Percentiles rank a stretch among this genome's conserved stretches.
Evolutionary conservation across 2,888 invertebrate species (phyloP).

Genomic region (Helobdella robusta): DNA sequence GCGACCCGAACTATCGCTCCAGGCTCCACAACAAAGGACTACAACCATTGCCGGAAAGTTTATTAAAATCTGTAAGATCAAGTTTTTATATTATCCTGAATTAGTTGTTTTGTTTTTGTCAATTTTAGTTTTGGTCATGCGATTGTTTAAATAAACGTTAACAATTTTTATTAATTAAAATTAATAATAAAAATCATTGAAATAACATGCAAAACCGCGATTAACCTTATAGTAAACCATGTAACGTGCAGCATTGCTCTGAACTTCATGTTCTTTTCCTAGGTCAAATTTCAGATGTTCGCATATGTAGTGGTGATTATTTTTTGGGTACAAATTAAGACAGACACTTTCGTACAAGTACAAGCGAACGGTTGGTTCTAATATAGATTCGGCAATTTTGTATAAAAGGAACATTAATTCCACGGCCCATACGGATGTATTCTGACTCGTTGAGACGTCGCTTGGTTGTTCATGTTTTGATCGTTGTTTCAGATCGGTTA

Average conservation of each 20-base stretch:
- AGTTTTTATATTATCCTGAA: no score
- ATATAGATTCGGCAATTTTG: conserved; percentile 46
- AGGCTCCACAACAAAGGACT: conserved; percentile 47
- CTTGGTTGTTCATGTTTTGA: no score
- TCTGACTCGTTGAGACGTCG: no score
- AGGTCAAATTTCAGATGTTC: conserved; percentile 27
- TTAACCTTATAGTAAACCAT: conserved; percentile 42
- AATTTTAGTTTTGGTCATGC: no score
- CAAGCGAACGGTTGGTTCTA: conserved; percentile 46
- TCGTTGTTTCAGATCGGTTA: no score
- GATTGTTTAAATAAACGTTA: no score
- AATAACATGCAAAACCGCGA: no score
- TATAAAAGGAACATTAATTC: conserved; percentile 47
- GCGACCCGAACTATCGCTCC: conserved; percentile 46
- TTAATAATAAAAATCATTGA: no score
- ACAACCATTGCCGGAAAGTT: conserved; percentile 46
- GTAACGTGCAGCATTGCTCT: conserved; percentile 40
- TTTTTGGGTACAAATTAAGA: neutral
- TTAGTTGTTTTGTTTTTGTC: no score
- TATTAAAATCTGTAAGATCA: conserved; percentile 39
- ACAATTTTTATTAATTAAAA: no score
- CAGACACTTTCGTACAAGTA: conserved; percentile 42
- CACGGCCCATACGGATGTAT: conserved; percentile 30
- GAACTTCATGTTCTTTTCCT: conserved; percentile 40
- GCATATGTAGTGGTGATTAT: conserved; percentile 31